These are phyloP conservation scores for Pteronotus mesoamericanus DNA, from an alignment of 2,797 vertebrate genomes.

Conservation along the genomic window DNA sequence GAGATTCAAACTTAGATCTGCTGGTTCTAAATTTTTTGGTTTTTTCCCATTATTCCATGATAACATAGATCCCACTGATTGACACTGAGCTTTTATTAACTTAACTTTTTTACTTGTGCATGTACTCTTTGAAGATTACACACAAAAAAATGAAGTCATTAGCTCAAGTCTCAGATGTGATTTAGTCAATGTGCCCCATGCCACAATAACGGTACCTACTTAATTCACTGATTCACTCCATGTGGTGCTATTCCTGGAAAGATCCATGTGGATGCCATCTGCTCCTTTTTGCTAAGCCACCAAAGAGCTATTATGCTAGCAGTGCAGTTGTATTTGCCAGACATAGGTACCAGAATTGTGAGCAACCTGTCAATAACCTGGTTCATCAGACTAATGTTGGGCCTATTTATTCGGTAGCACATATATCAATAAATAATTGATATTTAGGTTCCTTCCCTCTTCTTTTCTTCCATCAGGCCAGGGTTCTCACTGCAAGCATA, in stretches of 20 bases:
- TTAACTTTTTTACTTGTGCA: constrained; percentile 8
- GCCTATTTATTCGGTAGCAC: not conserved
- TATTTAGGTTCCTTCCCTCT: not conserved
- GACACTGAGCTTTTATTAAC: not conserved
- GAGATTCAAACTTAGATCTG: not conserved
- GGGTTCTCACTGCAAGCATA: not conserved
- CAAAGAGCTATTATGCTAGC: not conserved
- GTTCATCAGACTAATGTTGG: not conserved
- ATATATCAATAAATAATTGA: not conserved
- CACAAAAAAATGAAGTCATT: not conserved
- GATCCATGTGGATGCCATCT: constrained; percentile 35
- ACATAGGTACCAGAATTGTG: not conserved
- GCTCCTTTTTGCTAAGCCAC: constrained; percentile 16
- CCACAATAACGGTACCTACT: constrained; percentile 21
- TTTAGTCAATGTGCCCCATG: not conserved
- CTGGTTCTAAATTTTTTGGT: not conserved
- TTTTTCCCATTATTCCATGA: not conserved
- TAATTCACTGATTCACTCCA: constrained; percentile 54
- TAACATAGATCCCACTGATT: not conserved
- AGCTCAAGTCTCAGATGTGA: constrained; percentile 9
- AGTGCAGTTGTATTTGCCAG: not conserved
- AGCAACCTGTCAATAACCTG: not conserved
- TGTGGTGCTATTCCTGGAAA: constrained; percentile 53
- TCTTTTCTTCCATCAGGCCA: not conserved
- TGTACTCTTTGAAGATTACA: not conserved